These are phyloP conservation scores for Hippopotamyrus pictus DNA, from an alignment of 2,797 vertebrate species.

Conservation along the genomic window DNA sequence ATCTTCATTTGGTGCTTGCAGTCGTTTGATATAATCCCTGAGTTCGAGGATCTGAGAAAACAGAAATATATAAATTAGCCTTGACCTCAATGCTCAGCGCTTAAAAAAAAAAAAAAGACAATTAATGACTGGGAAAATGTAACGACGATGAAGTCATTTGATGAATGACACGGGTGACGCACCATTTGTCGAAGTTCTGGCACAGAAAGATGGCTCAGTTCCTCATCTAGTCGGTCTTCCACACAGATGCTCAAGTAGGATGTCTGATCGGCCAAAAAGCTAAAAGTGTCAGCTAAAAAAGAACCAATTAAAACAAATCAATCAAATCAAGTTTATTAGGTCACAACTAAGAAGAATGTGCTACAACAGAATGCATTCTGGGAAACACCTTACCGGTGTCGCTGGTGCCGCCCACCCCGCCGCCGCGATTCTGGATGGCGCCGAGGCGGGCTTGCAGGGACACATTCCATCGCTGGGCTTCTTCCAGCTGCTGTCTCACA, in stretches of 20 bases:
- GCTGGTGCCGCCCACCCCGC: slow-evolving; percentile 63
- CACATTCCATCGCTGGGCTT: slow-evolving; percentile 69
- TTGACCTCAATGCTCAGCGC: background rate
- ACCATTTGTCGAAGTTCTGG: slow-evolving; percentile 85
- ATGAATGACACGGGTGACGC: slow-evolving; percentile 8
- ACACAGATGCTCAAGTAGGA: slow-evolving; percentile 96
- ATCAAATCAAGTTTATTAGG: background rate
- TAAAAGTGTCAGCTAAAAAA: slow-evolving; percentile 71
- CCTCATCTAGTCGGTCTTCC: slow-evolving; percentile 64
- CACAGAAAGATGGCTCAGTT: slow-evolving; percentile 68
- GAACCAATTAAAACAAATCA: background rate
- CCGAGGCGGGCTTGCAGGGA: slow-evolving; percentile 70
- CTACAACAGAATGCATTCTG: background rate
- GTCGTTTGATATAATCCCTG: slow-evolving; percentile 60
- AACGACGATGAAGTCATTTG: background rate
- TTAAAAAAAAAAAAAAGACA: background rate
- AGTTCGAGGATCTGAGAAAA: slow-evolving; percentile 72
- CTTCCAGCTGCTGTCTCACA: slow-evolving; percentile 66
- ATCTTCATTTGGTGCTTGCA: slow-evolving; percentile 69
- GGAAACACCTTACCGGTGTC: slow-evolving; percentile 49
- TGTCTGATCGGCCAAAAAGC: slow-evolving; percentile 86
- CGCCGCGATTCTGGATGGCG: slow-evolving; percentile 65
- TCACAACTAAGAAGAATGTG: background rate
- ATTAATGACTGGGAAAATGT: background rate
- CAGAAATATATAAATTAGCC: slow-evolving; percentile 4